Base-by-base conservation (phyloP, 1,140 invertebrate genomes). In the Acyrthosiphon pisum region DNA sequence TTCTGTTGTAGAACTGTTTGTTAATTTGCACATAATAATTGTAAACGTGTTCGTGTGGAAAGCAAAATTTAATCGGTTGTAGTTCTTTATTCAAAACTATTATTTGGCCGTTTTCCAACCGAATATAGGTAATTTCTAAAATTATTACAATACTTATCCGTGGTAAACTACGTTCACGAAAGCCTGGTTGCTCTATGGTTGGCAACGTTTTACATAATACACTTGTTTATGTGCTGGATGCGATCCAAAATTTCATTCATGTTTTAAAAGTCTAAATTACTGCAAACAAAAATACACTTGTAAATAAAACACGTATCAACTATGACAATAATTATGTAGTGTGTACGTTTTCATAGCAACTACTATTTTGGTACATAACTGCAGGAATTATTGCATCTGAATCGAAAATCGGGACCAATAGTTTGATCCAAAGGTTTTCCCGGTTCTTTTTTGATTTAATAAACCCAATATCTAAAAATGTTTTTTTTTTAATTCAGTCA, bases 111-210 rank as follows among this genome's bases (percentile, higher is more conserved):
- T 88, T 88, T 22, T 88, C 86, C 86, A 88, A 50, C 30, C 48
- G 35, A 88, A 88, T 88, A 88, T 50, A 35, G 86, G 86, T 88
- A 88, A 88, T 88, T 88, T 50, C 46, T 50, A 35, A 48, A 88
- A 50, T 87, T 50, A 46, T 88, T 50, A 88, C 48, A 88, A 48
- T 48, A 35, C 30, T 88, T 88, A 35, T 88, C 18, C n/a, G n/a
- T n/a, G 30, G 86, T 88, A 37, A 88, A 88, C 37, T 41, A 26
- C 83, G 41, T 86, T 86, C 41, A 37, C 41, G 81, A 37, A 86
- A 86, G 23, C 30, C 84, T 87, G 41, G 26, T 46, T 22, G n/a
- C 18, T 50, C n/a, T 88, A 44, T 30, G 46, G 86, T 88, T 88
- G 86, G 86, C 86, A 88, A 88, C n/a, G 20, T 88, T 88, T 35